These are phyloP conservation scores for Apeltes quadracus DNA, from an alignment of 2,113 vertebrate species.

Conservation along the genomic window DNA sequence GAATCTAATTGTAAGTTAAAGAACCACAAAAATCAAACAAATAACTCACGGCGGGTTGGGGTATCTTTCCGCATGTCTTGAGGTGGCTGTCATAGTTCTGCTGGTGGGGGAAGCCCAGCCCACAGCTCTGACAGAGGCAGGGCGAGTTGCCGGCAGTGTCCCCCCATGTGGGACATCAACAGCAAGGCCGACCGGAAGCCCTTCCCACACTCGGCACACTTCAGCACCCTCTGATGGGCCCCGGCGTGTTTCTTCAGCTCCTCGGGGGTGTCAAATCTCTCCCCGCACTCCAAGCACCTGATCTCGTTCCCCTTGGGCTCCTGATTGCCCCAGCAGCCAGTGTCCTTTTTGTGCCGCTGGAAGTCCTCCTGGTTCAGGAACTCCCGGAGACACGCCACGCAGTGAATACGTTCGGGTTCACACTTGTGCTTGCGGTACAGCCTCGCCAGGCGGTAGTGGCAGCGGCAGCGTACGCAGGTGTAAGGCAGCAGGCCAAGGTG, in stretches of 20 bases:
- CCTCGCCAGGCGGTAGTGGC: slow-evolving; percentile 78
- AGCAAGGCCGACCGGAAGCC: slow-evolving; percentile 89
- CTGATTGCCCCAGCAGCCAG: slow-evolving; percentile 82
- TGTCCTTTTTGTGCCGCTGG: slow-evolving; percentile 81
- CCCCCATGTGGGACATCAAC: slow-evolving; percentile 90
- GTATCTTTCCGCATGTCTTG: slow-evolving; percentile 73
- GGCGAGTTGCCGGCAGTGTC: slow-evolving; percentile 86
- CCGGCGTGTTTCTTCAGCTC: slow-evolving; percentile 88
- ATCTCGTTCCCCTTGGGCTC: slow-evolving; percentile 69
- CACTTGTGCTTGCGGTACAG: slow-evolving; percentile 79
- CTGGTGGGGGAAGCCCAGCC: slow-evolving; percentile 86
- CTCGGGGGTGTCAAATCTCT: slow-evolving; percentile 82
- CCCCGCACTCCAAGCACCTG: slow-evolving; percentile 87
- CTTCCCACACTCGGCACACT: slow-evolving; percentile 87
- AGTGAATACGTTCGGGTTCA: slow-evolving; percentile 75
- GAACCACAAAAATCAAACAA: neutral
- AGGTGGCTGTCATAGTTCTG: slow-evolving; percentile 80
- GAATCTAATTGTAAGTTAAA: neutral
- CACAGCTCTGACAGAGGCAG: slow-evolving; percentile 88
- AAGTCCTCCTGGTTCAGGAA: slow-evolving; percentile 77
- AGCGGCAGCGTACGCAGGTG: slow-evolving; percentile 78
- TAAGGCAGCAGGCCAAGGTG: slow-evolving; percentile 85
- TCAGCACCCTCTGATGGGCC: slow-evolving; percentile 89
- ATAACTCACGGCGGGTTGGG: slow-evolving; percentile 60
- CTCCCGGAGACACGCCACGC: slow-evolving; percentile 78